A percentile compares a stretch with the other conserved stretches of the same genome.
These are phyloP conservation scores for Hirundo rustica DNA, from an alignment of 2,797 vertebrate genomes.

Conservation along the genomic window DNA sequence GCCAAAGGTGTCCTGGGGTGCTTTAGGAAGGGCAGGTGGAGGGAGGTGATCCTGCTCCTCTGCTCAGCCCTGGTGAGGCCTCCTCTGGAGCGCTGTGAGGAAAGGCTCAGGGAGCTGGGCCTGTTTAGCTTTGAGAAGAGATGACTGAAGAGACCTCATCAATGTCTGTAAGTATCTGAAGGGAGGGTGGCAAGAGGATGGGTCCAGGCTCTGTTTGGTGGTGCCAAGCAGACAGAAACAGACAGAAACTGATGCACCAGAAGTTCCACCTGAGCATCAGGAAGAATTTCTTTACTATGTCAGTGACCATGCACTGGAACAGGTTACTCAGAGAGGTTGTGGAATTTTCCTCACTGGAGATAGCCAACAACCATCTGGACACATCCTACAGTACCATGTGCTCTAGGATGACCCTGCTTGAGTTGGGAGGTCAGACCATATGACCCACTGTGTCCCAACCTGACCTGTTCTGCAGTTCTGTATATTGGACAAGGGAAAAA, in stretches of 20 bases:
- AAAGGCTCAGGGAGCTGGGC: background rate
- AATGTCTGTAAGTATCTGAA: background rate
- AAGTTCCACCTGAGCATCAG: background rate
- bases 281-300: background rate
- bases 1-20: background rate
- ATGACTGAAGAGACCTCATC: fast-evolving
- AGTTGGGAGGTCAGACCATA: background rate
- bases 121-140: background rate
- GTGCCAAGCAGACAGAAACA: background rate
- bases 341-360: background rate
- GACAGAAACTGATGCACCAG: background rate
- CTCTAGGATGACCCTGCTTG: background rate
- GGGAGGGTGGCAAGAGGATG: background rate
- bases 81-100: background rate
- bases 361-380: background rate
- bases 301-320: background rate
- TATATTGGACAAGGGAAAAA: background rate
- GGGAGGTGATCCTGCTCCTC: background rate
- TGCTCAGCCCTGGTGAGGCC: background rate
- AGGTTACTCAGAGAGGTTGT: background rate
- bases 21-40: background rate
- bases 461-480: no score
- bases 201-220: background rate
- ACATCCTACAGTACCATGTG: background rate
- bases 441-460: background rate